Evolutionary conservation across 2,888 invertebrate species (phyloP).

Genomic region (Eumerus sabulonum): DNA sequence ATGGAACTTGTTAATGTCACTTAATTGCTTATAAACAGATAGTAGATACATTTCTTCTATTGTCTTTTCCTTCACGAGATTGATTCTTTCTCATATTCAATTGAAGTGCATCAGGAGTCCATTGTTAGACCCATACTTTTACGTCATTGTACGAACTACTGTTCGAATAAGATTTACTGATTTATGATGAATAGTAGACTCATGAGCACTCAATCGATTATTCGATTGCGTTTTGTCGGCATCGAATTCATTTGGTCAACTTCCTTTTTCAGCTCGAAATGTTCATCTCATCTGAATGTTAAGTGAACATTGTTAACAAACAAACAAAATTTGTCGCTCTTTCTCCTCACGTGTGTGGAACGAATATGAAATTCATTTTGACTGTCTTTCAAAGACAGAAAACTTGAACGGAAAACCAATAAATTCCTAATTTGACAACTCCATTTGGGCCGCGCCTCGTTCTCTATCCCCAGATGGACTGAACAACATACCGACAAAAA

Average conservation of each 20-base stretch:
- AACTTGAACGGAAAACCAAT: constrained; percentile 25
- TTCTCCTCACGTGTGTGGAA: constrained; percentile 4
- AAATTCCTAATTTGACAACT: constrained; percentile 47
- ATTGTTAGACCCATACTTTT: no score
- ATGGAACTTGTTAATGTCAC: constrained; percentile 34
- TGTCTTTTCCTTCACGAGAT: no score
- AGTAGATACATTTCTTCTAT: no score
- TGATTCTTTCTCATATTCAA: no score
- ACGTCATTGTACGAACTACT: no score
- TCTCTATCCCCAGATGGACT: constrained; percentile 11
- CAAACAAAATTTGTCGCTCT: neutral
- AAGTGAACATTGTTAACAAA: neutral
- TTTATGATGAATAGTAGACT: no score
- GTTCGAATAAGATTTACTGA: no score
- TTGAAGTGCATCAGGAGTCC: no score
- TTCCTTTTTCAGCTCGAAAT: neutral
- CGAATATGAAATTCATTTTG: constrained; percentile 25
- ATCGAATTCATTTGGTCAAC: no score
- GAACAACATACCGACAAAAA: neutral
- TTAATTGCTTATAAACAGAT: constrained; percentile 19
- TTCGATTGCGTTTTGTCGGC: no score
- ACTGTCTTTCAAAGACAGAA: constrained; percentile 2
- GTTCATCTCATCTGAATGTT: constrained; percentile 40
- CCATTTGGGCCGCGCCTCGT: constrained; percentile 37
- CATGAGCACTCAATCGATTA: no score